Evolutionary conservation across 2,888 invertebrate genomes (phyloP).

Genomic region (Athripsodes cinereus): DNA sequence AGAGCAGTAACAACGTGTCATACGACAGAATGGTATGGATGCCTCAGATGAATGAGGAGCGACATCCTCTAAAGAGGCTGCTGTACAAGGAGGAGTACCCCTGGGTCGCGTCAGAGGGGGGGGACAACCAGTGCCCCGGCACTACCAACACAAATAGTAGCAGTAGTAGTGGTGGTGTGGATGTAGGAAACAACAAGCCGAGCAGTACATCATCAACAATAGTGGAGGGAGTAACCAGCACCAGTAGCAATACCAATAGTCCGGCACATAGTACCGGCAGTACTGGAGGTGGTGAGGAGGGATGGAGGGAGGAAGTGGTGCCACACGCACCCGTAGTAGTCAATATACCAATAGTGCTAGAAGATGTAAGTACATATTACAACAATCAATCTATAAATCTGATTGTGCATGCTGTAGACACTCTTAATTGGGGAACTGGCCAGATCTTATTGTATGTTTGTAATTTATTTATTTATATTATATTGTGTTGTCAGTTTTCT

Average conservation of each 20-base stretch:
- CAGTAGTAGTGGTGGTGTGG: too few species aligned
- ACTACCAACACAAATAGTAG: too few species aligned
- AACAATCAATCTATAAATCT: too few species aligned
- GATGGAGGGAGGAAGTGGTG: neutral
- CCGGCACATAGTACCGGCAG: neutral
- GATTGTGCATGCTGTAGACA: too few species aligned
- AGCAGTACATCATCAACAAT: neutral
- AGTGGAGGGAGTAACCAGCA: neutral
- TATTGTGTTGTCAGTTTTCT: too few species aligned
- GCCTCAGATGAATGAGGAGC: neutral
- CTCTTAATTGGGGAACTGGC: too few species aligned
- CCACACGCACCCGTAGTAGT: slow-evolving; percentile 15
- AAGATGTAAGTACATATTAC: slow-evolving; percentile 7
- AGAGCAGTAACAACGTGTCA: too few species aligned
- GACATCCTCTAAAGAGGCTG: slow-evolving; percentile 34
- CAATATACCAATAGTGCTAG: slow-evolving; percentile 18
- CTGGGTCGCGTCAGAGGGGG: slow-evolving; percentile 33
- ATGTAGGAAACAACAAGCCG: too few species aligned
- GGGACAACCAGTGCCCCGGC: slow-evolving; percentile 35
- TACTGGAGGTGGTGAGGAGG: neutral
- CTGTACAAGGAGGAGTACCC: slow-evolving; percentile 27
- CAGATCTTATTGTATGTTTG: too few species aligned
- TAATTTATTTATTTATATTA: too few species aligned
- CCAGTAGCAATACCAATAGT: too few species aligned
- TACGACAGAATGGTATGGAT: too few species aligned